Conservation (phyloP, 2,888 invertebrate genomes). For the Pseudanteris insignis region DNA sequence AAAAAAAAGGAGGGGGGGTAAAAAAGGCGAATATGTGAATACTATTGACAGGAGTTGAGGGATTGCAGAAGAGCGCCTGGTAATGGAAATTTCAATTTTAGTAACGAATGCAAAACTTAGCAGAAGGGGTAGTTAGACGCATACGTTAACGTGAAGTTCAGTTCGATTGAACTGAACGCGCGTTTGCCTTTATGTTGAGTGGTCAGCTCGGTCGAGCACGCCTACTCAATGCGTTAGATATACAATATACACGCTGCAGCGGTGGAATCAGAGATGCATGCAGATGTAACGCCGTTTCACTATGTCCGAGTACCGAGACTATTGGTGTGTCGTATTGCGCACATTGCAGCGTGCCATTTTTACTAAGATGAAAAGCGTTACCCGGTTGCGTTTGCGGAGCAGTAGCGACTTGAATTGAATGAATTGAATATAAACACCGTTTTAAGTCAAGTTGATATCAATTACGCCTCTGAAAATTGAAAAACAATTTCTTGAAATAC, state of each 20-base stretch:
- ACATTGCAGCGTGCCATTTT: conserved; percentile 23
- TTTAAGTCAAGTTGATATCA: too few species aligned
- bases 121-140: conserved; percentile 46
- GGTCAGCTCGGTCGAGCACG: conserved; percentile 44
- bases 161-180: conserved; percentile 46
- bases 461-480: too few species aligned
- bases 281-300: conserved; percentile 33
- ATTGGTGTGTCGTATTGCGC: conserved; percentile 19
- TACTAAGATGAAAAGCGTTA: conserved; percentile 30
- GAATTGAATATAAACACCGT: not conserved
- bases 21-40: conserved; percentile 29
- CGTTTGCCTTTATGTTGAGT: conserved; percentile 53
- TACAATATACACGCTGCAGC: conserved; percentile 36
- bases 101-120: conserved; percentile 46
- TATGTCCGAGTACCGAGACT: conserved; percentile 15
- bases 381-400: conserved; percentile 18
- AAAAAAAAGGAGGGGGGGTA: not conserved
- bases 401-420: too few species aligned
- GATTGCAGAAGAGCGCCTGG: conserved; percentile 22
- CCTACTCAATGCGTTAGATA: conserved; percentile 47
- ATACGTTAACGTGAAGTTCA: conserved; percentile 42
- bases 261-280: conserved; percentile 40
- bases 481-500: too few species aligned
- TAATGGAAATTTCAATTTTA: conserved; percentile 46
- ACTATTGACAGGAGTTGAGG: conserved; percentile 31